These are phyloP conservation scores for Orycteropus afer DNA, from an alignment of 2,113 vertebrate species.

Conservation along the genomic window DNA sequence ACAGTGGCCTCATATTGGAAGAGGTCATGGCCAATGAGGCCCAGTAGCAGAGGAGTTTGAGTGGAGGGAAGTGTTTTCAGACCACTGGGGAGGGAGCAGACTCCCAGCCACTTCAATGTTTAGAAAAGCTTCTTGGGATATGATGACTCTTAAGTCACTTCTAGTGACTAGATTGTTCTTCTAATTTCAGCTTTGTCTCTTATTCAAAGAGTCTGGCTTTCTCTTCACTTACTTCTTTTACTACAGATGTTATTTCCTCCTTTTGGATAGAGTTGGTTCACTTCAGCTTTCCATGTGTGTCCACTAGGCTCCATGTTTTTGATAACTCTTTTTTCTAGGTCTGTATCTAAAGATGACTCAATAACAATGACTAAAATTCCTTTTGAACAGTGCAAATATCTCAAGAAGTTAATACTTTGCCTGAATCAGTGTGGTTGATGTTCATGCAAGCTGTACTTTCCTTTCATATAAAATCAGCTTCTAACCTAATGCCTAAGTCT, in stretches of 20 bases:
- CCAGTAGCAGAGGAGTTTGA: not conserved
- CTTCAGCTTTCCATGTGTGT: not conserved
- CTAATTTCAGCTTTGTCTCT: not conserved
- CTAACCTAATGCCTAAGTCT: conserved; percentile 42
- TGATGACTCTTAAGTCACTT: not conserved
- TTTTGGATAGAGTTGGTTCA: not conserved
- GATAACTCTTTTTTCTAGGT: not conserved
- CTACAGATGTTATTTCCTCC: not conserved
- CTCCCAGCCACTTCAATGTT: not conserved
- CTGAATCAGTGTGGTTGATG: not conserved
- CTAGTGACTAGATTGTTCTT: not conserved
- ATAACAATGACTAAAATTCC: not conserved
- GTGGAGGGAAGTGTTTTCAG: not conserved
- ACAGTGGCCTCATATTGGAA: not conserved
- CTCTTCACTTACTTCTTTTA: conserved; percentile 14
- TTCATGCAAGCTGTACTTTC: not conserved
- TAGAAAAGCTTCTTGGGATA: not conserved
- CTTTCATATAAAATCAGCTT: not conserved
- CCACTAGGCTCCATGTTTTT: not conserved
- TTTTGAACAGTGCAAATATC: not conserved
- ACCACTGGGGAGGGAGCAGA: not conserved
- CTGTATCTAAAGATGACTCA: not conserved
- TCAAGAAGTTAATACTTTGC: not conserved
- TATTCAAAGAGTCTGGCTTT: not conserved
- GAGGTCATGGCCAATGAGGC: no score